phyloP scores from a whole-genome alignment of 2,888 invertebrate species.

The Tromatobia lineatoria region DNA sequence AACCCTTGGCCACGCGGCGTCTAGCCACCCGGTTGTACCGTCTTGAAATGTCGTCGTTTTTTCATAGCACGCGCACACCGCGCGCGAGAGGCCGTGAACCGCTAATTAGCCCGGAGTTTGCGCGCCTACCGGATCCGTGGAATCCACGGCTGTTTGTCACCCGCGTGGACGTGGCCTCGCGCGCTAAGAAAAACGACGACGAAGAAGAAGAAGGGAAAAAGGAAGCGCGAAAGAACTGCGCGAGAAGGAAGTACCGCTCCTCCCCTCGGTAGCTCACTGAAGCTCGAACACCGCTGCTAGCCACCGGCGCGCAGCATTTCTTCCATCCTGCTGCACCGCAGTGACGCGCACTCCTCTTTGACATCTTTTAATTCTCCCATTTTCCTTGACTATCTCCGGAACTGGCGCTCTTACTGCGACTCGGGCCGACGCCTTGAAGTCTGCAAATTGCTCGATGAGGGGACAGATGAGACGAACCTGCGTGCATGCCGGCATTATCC shows the following conservation, averaged over 20 bases:
- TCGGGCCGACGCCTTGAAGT: slow-evolving; percentile 76
- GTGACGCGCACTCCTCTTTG: slow-evolving; percentile 35
- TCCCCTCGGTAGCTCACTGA: slow-evolving; percentile 25
- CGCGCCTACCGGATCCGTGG: slow-evolving; percentile 79
- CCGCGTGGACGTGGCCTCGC: slow-evolving; percentile 69
- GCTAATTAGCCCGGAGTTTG: slow-evolving; percentile 82
- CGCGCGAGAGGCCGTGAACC: slow-evolving; percentile 77
- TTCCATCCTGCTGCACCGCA: slow-evolving; percentile 20
- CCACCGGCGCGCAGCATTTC: slow-evolving; percentile 30
- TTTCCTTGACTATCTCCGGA: slow-evolving; percentile 59
- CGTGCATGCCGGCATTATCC: slow-evolving; percentile 58
- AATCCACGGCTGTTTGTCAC: slow-evolving; percentile 82
- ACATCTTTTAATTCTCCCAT: slow-evolving; percentile 60
- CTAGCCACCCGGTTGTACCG: slow-evolving; percentile 59
- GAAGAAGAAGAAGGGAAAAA: slow-evolving; percentile 51
- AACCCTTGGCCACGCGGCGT: slow-evolving; percentile 56
- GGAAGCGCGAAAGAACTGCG: slow-evolving; percentile 59
- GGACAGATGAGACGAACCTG: slow-evolving; percentile 41
- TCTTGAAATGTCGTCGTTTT: slow-evolving; percentile 46
- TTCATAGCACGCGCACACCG: slow-evolving; percentile 45
- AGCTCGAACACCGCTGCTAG: slow-evolving; percentile 8
- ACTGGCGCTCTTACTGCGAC: slow-evolving; percentile 27
- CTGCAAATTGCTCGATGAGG: slow-evolving; percentile 74
- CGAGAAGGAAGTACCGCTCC: slow-evolving; percentile 39
- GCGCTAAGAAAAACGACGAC: slow-evolving; percentile 30